Evolutionary conservation across 2,888 invertebrate species (phyloP), one percentile per base, ranked within the genome.

Genomic region (Griposia aprilina): DNA sequence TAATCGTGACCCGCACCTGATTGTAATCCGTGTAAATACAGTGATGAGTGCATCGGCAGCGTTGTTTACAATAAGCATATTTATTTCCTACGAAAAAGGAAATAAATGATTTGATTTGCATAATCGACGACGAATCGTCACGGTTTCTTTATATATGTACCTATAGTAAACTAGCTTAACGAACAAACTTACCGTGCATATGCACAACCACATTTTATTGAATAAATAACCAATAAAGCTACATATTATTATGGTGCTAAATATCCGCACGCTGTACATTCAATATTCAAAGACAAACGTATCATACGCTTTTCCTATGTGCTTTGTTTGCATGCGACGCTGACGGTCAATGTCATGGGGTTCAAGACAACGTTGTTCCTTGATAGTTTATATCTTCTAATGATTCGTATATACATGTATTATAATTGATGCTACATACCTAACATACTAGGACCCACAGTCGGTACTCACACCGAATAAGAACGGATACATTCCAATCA

Each of bases 91-190:
- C 92, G 78, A 91, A 94, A 94, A 94, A 92, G 95, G 95, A 90
- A 94, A 94, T 92, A 94, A 94, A 93, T 93, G 90, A 91, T 91
- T 89, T 72, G 57, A 95, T 96, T 96, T 93, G 91, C 95, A 96
- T 96, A 95, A 93, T 91, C 90, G 88, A 90, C 90, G 89, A 89
- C 84, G 80, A 90, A 89, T 88, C 90, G 92, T 93, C 93, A 93
- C 92, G 90, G 91, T 87, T 89, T 91, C 92, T 87, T 93, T 94
- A 92, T 94, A 93, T 93, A 93, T n/a, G n/a, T 41, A 20, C n/a
- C 7, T n/a, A 20, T 92, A 94, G 93, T 91, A 88, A 88, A 82
- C 76, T 86, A 80, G 81, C 85, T 89, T 85, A 91, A 93, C 84
- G 45, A 62, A 87, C 91, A 90, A 90, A 92, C 88, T 90, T 87